Evolutionary conservation across 2,797 vertebrate genomes (phyloP), one percentile per base, ranked within the genome.

Genomic region (Pagetopsis macropterus): DNA sequence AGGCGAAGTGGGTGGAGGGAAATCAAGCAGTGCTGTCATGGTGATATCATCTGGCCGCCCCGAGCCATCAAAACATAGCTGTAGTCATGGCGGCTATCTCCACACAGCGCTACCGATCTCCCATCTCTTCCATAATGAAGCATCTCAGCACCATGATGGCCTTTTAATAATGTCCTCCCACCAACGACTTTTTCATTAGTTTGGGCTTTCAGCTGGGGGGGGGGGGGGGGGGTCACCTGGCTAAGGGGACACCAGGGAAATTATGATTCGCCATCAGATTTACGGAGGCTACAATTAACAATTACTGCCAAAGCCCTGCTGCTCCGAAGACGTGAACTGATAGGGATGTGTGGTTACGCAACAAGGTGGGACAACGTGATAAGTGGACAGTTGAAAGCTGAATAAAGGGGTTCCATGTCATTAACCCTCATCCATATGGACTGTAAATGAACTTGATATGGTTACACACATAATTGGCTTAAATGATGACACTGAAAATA

Each of bases 141-240:
- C 75, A 84, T 86, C 79, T 86, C 72, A 52, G 83, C 56, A 31
- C 55, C 57, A 67, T 77, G 78, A 89, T 83, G 87, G 81, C 76
- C 83, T 82, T 88, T 91, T 90, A 88, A 90, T 87, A 88, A 91
- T 84, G 81, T 73, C 84, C 84, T 78, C 73, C 82, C 76, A 82
- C 84, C 83, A 72, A 79, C 76, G 86, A 87, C 76, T 84, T 74
- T 80, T 81, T 88, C 83, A 89, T 92, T 90, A 87, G 78, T 84
- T 80, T 78, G 78, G 66, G 82, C 57, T 82, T 83, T 70, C 81
- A 78, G 84, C 81, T 84, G 76, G 55, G 79, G 77, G 79, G 78
- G 72, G 8, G 33, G 5, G 58, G 74, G 76, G 76, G 75, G 71
- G 80, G 88, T 87, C 84, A 84, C 77, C 81, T 63, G 58, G 70